phyloP scores from a whole-genome alignment of 2,797 vertebrate genomes.

The Platyrinchus mystaceus region DNA sequence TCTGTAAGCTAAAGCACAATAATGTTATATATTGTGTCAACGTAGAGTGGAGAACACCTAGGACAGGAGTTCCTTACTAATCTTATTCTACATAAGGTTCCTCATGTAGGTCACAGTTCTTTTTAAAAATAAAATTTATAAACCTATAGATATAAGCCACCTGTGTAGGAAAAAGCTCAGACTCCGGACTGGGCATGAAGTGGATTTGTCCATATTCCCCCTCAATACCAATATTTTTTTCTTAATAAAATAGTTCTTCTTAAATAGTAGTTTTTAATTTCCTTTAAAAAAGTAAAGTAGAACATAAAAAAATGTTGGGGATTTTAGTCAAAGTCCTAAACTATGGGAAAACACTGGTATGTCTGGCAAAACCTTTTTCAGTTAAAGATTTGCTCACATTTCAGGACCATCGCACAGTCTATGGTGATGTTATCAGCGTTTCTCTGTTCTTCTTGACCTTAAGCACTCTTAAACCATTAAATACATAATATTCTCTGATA shows the following conservation, averaged over 20 bases:
- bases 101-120: background rate
- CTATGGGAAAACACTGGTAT: background rate
- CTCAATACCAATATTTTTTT: background rate
- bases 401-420: background rate
- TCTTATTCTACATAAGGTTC: background rate
- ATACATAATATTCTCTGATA: constrained; percentile 52
- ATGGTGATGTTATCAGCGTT: constrained; percentile 13
- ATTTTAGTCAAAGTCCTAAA: background rate
- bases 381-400: background rate
- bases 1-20: background rate
- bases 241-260: background rate
- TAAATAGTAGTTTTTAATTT: background rate
- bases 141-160: background rate
- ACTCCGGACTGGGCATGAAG: background rate
- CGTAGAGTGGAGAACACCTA: background rate
- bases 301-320: background rate
- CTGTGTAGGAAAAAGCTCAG: background rate
- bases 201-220: background rate
- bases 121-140: background rate
- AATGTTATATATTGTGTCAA: background rate
- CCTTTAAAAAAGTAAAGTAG: background rate
- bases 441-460: constrained; percentile 48
- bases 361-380: background rate
- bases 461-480: constrained; percentile 47
- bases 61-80: background rate